Percentiles rank a stretch among this genome's conserved stretches.
phyloP scores from a whole-genome alignment of 2,797 vertebrate genomes.

The Numenius phaeopus region DNA sequence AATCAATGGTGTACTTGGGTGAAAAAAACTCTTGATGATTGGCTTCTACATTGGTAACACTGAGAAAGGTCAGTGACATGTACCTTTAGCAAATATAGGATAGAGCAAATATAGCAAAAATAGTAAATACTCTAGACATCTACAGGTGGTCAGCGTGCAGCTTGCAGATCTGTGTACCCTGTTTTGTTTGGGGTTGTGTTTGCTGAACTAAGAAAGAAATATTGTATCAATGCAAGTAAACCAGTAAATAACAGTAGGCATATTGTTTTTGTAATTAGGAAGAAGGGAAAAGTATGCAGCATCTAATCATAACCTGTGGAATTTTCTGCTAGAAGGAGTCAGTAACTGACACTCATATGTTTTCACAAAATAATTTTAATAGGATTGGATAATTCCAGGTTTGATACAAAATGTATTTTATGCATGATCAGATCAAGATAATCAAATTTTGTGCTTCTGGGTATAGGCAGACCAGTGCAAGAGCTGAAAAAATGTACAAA shows the following conservation, averaged over 20 bases:
- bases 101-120: too few relatives aligned
- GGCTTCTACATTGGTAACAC: accelerated
- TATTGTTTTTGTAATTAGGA: not conserved
- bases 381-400: not conserved
- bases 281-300: not conserved
- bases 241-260: not conserved
- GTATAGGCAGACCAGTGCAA: not conserved
- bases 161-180: not conserved
- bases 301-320: not conserved
- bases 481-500: not conserved
- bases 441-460: not conserved
- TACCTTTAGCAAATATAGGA: not conserved
- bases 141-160: not conserved
- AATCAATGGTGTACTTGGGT: not conserved
- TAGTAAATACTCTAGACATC: too few relatives aligned
- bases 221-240: not conserved
- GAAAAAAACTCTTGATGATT: not conserved
- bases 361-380: not conserved
- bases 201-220: not conserved
- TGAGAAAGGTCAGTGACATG: not conserved
- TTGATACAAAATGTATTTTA: not conserved
- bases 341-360: not conserved
- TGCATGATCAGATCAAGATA: not conserved
- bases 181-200: not conserved
- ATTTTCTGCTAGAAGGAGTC: not conserved